Conservation (phyloP, 2,888 invertebrate species). For the Bhutanitis thaidina region DNA sequence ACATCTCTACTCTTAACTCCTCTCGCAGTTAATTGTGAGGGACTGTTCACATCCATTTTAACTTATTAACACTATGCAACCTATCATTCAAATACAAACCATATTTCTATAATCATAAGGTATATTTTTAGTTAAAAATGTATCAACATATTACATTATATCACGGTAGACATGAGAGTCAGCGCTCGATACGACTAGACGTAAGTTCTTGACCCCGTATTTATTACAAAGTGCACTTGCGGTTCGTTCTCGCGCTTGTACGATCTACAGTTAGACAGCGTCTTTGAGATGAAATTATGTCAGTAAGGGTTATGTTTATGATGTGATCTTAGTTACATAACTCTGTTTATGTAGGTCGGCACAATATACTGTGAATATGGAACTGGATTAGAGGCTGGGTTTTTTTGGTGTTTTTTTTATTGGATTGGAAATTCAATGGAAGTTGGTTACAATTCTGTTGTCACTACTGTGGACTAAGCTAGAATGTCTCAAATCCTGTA, state of each 20-base stretch:
- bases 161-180: not conserved
- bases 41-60: not conserved
- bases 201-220: constrained; percentile 15
- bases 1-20: not conserved
- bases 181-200: constrained; percentile 18
- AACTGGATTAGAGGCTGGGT: too few species aligned
- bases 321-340: too few species aligned
- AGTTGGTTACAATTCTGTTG: too few species aligned
- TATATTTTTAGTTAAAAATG: not conserved
- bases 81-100: not conserved
- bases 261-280: not conserved
- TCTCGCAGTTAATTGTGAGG: constrained; percentile 10
- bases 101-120: not conserved
- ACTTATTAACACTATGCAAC: not conserved
- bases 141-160: not conserved
- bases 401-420: too few species aligned
- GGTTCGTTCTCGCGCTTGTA: constrained; percentile 7
- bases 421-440: too few species aligned
- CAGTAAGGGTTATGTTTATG: not conserved
- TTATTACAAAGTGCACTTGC: constrained; percentile 7
- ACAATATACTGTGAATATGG: too few species aligned
- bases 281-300: not conserved
- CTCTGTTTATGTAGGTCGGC: too few species aligned
- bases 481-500: too few species aligned
- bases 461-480: too few species aligned